Conservation (phyloP, 2,888 invertebrate species). For the Tipula vernalis region DNA sequence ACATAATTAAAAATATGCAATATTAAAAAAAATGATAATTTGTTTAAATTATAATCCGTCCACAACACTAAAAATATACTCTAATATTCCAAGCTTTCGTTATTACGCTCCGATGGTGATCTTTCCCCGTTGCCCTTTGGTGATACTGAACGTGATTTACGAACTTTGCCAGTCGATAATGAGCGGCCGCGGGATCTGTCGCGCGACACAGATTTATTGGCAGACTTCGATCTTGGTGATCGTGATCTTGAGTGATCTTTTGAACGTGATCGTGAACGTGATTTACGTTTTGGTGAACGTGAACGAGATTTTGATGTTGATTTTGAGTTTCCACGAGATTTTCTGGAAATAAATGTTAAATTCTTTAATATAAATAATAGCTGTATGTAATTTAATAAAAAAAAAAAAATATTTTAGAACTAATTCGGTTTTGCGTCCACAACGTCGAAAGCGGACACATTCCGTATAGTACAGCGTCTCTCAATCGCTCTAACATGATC, state of each 20-base stretch:
- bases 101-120: slow-evolving; percentile 36
- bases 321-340: slow-evolving; percentile 50
- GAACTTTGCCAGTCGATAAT: slow-evolving; percentile 52
- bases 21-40: neutral
- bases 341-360: slow-evolving; percentile 29
- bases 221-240: slow-evolving; percentile 36
- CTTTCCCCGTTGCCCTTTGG: slow-evolving; percentile 37
- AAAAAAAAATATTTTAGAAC: too few species aligned
- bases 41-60: neutral
- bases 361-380: too few species aligned
- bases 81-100: slow-evolving; percentile 39
- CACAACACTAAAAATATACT: slow-evolving; percentile 13
- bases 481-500: too few species aligned
- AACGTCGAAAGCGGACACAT: too few species aligned
- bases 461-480: too few species aligned
- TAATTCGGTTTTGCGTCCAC: too few species aligned
- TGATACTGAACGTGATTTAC: slow-evolving; percentile 40
- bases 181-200: slow-evolving; percentile 44
- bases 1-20: neutral
- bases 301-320: slow-evolving; percentile 51
- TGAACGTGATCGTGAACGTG: slow-evolving; percentile 33
- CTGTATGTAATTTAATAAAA: too few species aligned
- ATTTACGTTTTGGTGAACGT: slow-evolving; percentile 38
- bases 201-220: slow-evolving; percentile 41
- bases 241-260: slow-evolving; percentile 36